These are phyloP conservation scores for Poecilia velifera DNA, from an alignment of 2,797 vertebrate species.

Conservation along the genomic window DNA sequence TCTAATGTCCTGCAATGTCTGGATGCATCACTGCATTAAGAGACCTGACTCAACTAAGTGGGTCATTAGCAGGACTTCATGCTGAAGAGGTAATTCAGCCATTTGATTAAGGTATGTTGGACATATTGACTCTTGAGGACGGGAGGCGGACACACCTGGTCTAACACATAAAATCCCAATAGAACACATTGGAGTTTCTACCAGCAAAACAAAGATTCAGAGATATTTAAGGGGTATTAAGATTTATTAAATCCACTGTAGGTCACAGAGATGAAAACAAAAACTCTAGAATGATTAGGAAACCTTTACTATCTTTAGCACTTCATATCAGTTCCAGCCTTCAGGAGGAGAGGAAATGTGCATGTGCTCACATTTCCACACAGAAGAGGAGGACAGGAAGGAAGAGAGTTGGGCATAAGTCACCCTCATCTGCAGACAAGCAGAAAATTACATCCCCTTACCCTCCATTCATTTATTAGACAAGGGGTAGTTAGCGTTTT, in stretches of 20 bases:
- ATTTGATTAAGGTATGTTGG: not conserved
- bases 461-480: slow-evolving; percentile 79
- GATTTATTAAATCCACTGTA: not conserved
- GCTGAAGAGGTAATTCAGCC: not conserved
- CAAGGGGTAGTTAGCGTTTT: slow-evolving; percentile 73
- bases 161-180: not conserved
- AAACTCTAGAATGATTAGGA: slow-evolving; percentile 29
- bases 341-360: slow-evolving; percentile 30
- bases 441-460: slow-evolving; percentile 82
- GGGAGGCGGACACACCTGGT: not conserved
- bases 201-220: not conserved
- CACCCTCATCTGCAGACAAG: slow-evolving; percentile 83
- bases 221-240: not conserved
- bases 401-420: slow-evolving; percentile 75
- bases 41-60: not conserved
- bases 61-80: not conserved
- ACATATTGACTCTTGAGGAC: not conserved
- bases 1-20: not conserved
- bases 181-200: not conserved
- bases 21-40: not conserved
- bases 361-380: slow-evolving; percentile 32
- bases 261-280: slow-evolving; percentile 1
- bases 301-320: slow-evolving; percentile 33
- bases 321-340: slow-evolving; percentile 47
- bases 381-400: slow-evolving; percentile 52